Evolutionary conservation across 2,797 vertebrate species (phyloP).

Genomic region (Alosa sapidissima): DNA sequence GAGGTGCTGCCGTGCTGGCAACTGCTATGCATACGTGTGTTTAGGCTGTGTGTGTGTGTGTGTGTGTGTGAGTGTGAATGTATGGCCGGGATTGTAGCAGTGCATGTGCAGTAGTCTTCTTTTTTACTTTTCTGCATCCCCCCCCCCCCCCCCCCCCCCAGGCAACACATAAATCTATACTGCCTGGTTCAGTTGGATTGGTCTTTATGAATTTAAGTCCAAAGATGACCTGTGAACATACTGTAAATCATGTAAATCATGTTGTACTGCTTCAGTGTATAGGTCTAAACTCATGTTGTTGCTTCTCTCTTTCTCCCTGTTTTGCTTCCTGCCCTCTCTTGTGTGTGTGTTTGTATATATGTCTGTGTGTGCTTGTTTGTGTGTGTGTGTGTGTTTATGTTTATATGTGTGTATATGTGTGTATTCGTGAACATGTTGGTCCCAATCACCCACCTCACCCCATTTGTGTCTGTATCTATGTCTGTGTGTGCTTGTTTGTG

Average conservation of each 20-base stretch:
- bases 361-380: background rate
- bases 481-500: conserved; percentile 26
- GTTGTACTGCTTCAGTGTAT: background rate
- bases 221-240: too few species aligned
- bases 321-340: background rate
- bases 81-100: background rate
- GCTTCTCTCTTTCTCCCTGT: background rate
- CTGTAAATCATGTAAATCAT: background rate
- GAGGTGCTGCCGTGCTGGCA: background rate
- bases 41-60: background rate
- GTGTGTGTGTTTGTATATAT: background rate
- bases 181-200: too few species aligned
- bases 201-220: too few species aligned
- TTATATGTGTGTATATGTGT: conserved; percentile 3
- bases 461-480: conserved; percentile 7
- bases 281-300: background rate
- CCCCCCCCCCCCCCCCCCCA: too few species aligned
- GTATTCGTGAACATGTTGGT: background rate
- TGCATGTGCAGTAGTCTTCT: background rate
- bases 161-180: background rate
- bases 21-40: too few species aligned
- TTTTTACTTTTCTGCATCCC: background rate
- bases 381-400: background rate
- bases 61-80: background rate
- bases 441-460: too few species aligned